Conservation (phyloP, 2,888 invertebrate genomes). For the Opisthograptis luteolata region DNA sequence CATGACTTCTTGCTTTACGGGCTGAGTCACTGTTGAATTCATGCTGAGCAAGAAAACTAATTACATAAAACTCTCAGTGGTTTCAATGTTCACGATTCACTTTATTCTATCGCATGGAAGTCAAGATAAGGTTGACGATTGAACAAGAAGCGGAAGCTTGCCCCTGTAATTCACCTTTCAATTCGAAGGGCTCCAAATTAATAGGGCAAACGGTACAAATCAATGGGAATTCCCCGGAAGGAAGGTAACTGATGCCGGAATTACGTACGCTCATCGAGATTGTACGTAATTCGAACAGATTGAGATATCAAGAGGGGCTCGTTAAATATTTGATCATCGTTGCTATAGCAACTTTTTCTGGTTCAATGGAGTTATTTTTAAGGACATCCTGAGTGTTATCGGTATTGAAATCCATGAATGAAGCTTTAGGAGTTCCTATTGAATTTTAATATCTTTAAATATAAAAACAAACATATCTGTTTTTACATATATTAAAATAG, state of each 20-base stretch:
- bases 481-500: too few relatives aligned
- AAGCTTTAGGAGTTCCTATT: background rate
- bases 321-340: conserved; percentile 29
- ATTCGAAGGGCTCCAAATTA: conserved; percentile 25
- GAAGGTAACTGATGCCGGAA: conserved; percentile 28
- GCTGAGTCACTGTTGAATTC: conserved; percentile 9
- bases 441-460: background rate
- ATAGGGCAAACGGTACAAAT: conserved; percentile 25
- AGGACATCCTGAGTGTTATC: background rate
- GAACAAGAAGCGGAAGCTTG: conserved; percentile 15
- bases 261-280: conserved; percentile 32
- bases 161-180: conserved; percentile 10
- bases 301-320: conserved; percentile 34
- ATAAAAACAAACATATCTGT: too few relatives aligned
- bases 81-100: conserved; percentile 10
- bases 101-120: conserved; percentile 15
- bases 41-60: conserved; percentile 1
- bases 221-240: conserved; percentile 26
- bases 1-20: conserved; percentile 12
- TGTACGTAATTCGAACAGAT: conserved; percentile 33
- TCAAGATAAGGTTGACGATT: conserved; percentile 17
- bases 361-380: conserved; percentile 12
- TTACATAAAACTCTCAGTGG: background rate
- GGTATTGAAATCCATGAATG: background rate
- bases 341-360: conserved; percentile 21